Base-by-base conservation (phyloP, 2,113 vertebrate genomes). In the Leptobrachium ailaonicum region DNA sequence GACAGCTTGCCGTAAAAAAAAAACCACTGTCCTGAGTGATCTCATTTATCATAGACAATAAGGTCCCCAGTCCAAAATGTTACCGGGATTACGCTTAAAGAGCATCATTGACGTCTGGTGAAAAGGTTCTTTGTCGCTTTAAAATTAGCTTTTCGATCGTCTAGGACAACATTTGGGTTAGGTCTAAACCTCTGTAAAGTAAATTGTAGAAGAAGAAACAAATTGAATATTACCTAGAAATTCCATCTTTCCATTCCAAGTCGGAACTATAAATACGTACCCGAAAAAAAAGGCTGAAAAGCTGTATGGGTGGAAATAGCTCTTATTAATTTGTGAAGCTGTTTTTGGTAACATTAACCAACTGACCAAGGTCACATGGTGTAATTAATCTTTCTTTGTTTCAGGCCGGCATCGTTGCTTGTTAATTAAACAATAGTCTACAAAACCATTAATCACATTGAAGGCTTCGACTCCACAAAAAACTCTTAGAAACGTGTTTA, bases 321-420 rank as follows among this genome's bases (percentile, higher is more conserved):
- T 75, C 79, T 50, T 32, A 32, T 32, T 62, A 41, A 75, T 81
- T 81, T 71, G 54, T 81, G 45, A 12, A 69, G 66, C 50, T 11
- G 71, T 43, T 66, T 32, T 44, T 45, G 53, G 60, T 74, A 44
- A 69, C 79, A 71, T 75, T 69, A 42, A 69, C 53, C 47, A 54
- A 43, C 40, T 32, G n/a, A 20, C 32, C 71, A 50, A 58, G 79
- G 71, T 80, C 71, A 66, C 64, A 41, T 66, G 44, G 42, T 10
- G 54, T 56, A 81, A 74, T 81, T 81, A 75, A 81, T 81, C 79
- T 75, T 81, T 43, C 64, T 81, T 81, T 81, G 75, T 77, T 77
- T 77, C 53, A 42, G 9, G 56, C 11, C 10, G 74, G 54, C 13
- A 45, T 14, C 41, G 32, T 68, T 81, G 79, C 64, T 75, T 81